Evolutionary conservation across 1,140 invertebrate species (phyloP).

Genomic region (Danaus melanippus): DNA sequence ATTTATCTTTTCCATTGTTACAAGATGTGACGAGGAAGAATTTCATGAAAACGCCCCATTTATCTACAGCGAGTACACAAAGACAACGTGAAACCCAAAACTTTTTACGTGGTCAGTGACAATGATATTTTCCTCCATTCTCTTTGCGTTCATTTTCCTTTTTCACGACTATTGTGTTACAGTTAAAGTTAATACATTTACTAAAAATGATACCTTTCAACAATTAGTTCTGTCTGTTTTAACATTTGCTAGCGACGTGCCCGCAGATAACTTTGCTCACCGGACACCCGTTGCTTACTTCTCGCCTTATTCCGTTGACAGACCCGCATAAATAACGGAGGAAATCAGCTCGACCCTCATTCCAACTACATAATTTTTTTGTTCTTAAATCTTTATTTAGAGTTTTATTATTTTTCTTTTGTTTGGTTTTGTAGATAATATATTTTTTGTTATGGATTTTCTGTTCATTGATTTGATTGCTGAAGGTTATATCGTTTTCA

Average conservation of each 20-base stretch:
- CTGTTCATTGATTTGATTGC: too few relatives aligned
- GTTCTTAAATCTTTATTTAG: constrained; percentile 29
- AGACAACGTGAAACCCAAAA: constrained; percentile 66
- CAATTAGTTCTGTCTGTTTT: constrained; percentile 26
- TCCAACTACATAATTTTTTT: constrained; percentile 34
- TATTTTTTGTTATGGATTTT: too few relatives aligned
- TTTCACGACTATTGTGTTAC: constrained; percentile 45
- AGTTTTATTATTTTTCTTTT: too few relatives aligned
- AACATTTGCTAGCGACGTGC: constrained; percentile 48
- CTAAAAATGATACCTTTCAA: neutral
- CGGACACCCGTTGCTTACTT: constrained; percentile 33
- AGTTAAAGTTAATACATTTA: constrained; percentile 16
- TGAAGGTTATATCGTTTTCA: too few relatives aligned
- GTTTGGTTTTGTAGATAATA: too few relatives aligned
- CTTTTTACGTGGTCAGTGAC: constrained; percentile 70
- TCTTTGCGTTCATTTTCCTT: constrained; percentile 60
- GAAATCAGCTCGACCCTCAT: constrained; percentile 30
- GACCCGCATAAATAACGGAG: constrained; percentile 58
- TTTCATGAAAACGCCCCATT: constrained; percentile 68
- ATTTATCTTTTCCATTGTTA: constrained; percentile 69
- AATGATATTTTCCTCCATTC: constrained; percentile 62
- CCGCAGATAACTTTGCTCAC: constrained; percentile 54
- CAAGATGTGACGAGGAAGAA: constrained; percentile 65
- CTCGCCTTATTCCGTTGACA: constrained; percentile 54
- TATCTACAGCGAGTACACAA: constrained; percentile 63